Percentiles rank a stretch among this genome's conserved stretches.
Evolutionary conservation across 2,113 vertebrate species (phyloP).

Genomic region (Buteo buteo): DNA sequence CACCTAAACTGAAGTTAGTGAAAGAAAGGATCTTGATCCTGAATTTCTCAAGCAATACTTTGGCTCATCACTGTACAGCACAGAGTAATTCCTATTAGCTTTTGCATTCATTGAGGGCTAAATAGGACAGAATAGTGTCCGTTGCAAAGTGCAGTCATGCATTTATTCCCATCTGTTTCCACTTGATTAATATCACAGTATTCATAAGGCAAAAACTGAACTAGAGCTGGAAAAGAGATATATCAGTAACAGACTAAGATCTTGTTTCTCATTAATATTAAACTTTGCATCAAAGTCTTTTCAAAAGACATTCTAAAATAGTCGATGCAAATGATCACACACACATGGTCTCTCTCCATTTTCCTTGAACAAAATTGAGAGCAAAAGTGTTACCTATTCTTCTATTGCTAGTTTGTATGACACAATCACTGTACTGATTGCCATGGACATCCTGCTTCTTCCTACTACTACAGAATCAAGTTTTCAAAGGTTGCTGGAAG

Average conservation of each 20-base stretch:
- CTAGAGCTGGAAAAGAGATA: neutral
- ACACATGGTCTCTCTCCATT: neutral
- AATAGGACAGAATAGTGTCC: neutral
- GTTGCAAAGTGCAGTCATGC: neutral
- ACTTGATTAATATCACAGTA: neutral
- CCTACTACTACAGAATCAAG: neutral
- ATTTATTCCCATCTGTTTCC: neutral
- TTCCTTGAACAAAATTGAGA: neutral
- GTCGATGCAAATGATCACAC: neutral
- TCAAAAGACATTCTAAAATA: neutral
- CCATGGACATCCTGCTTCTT: neutral
- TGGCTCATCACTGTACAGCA: neutral
- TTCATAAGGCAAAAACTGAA: neutral
- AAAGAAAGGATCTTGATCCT: neutral
- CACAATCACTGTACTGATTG: neutral
- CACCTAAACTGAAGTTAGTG: neutral
- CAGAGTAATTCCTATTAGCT: neutral
- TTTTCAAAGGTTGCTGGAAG: conserved; percentile 41
- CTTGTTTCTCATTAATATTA: neutral
- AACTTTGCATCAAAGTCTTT: neutral
- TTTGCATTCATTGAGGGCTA: neutral
- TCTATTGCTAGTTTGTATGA: neutral
- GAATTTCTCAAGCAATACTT: neutral
- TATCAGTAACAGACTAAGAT: neutral
- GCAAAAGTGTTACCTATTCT: neutral